These are phyloP conservation scores for Hybognathus amarus DNA, from an alignment of 2,797 vertebrate genomes.

Conservation along the genomic window DNA sequence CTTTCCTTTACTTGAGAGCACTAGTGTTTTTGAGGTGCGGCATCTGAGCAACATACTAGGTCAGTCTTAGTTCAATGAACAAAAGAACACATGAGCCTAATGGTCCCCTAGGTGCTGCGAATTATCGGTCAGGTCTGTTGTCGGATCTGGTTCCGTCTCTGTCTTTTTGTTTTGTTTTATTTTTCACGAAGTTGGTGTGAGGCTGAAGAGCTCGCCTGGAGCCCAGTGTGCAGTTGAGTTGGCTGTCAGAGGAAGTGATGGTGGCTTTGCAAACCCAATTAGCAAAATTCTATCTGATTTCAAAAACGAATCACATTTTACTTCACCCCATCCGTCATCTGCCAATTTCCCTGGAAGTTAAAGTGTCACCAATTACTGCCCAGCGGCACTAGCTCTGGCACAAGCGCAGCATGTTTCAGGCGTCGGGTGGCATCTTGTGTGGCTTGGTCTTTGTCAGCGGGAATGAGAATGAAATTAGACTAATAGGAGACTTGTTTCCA, in stretches of 20 bases:
- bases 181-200: constrained; percentile 69
- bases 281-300: constrained; percentile 83
- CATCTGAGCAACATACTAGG: not conserved
- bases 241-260: constrained; percentile 75
- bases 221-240: constrained; percentile 73
- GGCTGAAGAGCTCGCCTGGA: constrained; percentile 75
- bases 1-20: constrained; percentile 10
- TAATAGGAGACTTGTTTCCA: constrained; percentile 91
- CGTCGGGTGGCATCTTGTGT: constrained; percentile 90
- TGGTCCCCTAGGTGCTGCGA: constrained; percentile 57
- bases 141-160: constrained; percentile 67
- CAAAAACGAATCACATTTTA: constrained; percentile 80
- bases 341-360: constrained; percentile 89
- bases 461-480: constrained; percentile 94
- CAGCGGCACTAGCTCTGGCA: constrained; percentile 79
- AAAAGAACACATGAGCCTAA: constrained; percentile 61
- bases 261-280: constrained; percentile 79
- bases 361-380: constrained; percentile 90
- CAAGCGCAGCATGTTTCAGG: constrained; percentile 85
- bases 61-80: constrained; percentile 17
- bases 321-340: constrained; percentile 85
- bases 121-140: constrained; percentile 60
- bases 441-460: constrained; percentile 82
- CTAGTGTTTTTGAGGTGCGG: constrained; percentile 26
- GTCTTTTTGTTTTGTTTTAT: constrained; percentile 49